Conservation (phyloP, 2,797 vertebrate genomes). For the Telmatherina bonti region DNA sequence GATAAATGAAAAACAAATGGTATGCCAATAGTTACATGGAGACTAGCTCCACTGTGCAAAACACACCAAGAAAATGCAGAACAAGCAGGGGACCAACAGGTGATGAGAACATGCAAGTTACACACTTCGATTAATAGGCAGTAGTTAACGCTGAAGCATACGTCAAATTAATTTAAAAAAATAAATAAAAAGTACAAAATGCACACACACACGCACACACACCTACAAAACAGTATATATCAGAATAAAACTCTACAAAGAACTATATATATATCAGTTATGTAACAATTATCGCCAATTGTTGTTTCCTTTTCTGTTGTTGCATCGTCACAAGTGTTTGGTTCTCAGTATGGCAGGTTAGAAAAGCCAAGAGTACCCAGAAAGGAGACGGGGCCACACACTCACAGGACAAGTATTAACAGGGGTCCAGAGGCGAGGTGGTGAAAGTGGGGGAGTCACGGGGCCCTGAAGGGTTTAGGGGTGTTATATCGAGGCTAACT, state of each 20-base stretch:
- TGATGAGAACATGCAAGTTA: constrained; percentile 80
- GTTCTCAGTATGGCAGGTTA: constrained; percentile 81
- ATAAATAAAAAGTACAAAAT: constrained; percentile 86
- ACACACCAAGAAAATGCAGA: constrained; percentile 65
- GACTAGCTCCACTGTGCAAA: constrained; percentile 71
- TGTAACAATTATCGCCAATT: constrained; percentile 82
- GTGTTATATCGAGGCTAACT: constrained; percentile 78
- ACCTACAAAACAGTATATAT: constrained; percentile 87
- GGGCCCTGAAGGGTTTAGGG: constrained; percentile 75
- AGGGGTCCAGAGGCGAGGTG: constrained; percentile 79
- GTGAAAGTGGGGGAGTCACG: constrained; percentile 72
- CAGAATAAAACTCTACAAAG: constrained; percentile 89
- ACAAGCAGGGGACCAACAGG: constrained; percentile 55
- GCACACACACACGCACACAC: constrained; percentile 80
- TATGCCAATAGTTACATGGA: constrained; percentile 51
- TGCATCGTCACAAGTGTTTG: constrained; percentile 79
- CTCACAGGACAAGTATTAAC: constrained; percentile 85
- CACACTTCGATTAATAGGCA: constrained; percentile 85
- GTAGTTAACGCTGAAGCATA: constrained; percentile 86
- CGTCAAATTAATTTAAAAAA: constrained; percentile 82
- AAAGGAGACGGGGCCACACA: constrained; percentile 82
- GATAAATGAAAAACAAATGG: constrained; percentile 28
- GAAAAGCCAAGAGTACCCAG: constrained; percentile 85
- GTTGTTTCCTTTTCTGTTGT: constrained; percentile 77
- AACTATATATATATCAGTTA: constrained; percentile 83